Evolutionary conservation across 2,888 invertebrate species (phyloP).

Genomic region (Alviniconcha strummeri): DNA sequence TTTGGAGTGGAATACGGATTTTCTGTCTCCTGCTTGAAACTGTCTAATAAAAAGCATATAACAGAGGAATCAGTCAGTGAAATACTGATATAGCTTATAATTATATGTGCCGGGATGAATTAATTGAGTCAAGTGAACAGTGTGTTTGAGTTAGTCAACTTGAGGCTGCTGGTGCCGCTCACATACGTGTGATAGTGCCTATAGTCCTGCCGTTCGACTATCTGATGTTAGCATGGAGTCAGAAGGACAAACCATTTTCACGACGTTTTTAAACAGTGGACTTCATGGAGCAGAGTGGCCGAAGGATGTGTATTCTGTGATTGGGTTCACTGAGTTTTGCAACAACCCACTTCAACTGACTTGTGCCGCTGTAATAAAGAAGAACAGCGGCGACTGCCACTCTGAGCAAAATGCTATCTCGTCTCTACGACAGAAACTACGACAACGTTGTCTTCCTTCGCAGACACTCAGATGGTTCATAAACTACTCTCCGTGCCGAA

Average conservation of each 20-base stretch:
- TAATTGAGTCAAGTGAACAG: no score
- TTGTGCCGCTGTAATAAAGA: not conserved
- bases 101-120: no score
- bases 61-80: no score
- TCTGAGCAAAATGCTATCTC: not conserved
- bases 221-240: no score
- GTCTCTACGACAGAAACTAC: not conserved
- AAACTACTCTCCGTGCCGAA: constrained; percentile 4
- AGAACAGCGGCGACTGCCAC: not conserved
- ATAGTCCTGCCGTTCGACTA: no score
- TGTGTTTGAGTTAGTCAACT: no score
- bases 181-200: no score
- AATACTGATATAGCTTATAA: no score
- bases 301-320: not conserved
- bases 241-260: not conserved
- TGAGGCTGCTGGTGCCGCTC: no score
- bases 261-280: not conserved
- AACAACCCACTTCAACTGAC: not conserved
- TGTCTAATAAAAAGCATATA: no score
- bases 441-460: not conserved
- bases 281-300: not conserved
- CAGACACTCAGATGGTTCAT: constrained; percentile 5
- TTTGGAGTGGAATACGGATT: no score
- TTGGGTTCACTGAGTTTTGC: not conserved
- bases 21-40: no score